Base-by-base conservation (phyloP, 2,113 vertebrate genomes). In the Zootoca vivipara region DNA sequence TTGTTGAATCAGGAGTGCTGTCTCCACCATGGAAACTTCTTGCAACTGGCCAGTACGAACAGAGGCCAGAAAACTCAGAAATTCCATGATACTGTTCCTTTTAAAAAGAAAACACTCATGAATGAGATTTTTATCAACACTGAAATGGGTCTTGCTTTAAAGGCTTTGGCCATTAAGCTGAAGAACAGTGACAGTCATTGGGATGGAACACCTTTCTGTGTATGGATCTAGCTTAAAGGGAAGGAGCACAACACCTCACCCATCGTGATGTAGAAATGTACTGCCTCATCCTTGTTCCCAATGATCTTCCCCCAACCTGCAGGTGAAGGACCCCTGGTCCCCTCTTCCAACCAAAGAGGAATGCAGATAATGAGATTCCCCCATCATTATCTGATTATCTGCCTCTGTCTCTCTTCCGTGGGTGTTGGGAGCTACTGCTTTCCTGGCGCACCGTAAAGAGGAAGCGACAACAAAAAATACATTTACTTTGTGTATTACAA, bases 1-100 rank as follows among this genome's bases (percentile, higher is more conserved):
- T 93, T 93, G 84, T 93, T 94, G 93, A 94, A 90, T 95, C 85
- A 88, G 75, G 58, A 95, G 79, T 26, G 87, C 87, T 92, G 80
- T 92, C 75, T 33, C 87, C 93, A 62, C 91, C 83, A 90, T 91
- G 92, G 93, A 93, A 94, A 95, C 87, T 65, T 92, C 8, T 81
- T 92, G 4, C 65, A 89, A 91, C 80, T 85, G 91, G 82, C 74
- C 86, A 89, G 69, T 91, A 91, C 84, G 88, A 73, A 64, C 91
- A 85, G 88, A 93, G 84, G 69, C 18, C 62, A 46, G 5, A 83
- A 67, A 40, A 93, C 82, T 9, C 67, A 90, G 89, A 89, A 64
- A 89, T 90, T 74, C 86, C 86, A 91, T 90, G 83, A 82, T 86
- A 24, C 64, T 75, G 4, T 84, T 91, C 42, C 80, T 90, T 88